Conservation (phyloP, 2,797 vertebrate species). For the Hippocampus kuda region DNA sequence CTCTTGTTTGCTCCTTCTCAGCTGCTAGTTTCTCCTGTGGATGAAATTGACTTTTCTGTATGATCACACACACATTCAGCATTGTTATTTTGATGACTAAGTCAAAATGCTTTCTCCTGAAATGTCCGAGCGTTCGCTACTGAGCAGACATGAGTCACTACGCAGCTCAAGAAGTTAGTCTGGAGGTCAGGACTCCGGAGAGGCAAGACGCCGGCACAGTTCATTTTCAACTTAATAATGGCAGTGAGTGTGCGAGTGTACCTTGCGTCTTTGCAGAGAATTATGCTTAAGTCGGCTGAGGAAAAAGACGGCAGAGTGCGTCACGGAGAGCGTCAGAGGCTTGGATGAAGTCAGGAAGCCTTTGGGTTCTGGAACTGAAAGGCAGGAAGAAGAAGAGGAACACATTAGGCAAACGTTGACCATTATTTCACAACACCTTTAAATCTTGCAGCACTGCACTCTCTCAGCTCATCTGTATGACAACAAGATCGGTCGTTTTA, state of each 20-base stretch:
- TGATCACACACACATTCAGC: conserved; percentile 13
- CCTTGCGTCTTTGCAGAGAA: conserved; percentile 70
- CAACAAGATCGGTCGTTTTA: too few relatives aligned
- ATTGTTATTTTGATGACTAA: not conserved
- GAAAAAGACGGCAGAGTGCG: conserved; percentile 76
- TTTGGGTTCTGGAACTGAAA: conserved; percentile 48
- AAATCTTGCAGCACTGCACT: conserved; percentile 12
- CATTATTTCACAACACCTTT: conserved; percentile 17
- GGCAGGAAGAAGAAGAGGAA: conserved; percentile 4
- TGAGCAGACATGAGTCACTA: conserved; percentile 14
- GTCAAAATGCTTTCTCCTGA: not conserved
- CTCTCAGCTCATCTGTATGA: too few relatives aligned
- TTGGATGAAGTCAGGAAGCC: conserved; percentile 40
- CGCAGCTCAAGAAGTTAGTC: not conserved
- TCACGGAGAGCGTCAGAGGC: conserved; percentile 44
- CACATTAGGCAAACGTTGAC: not conserved
- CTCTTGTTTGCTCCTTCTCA: conserved; percentile 33
- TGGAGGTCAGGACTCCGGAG: conserved; percentile 6
- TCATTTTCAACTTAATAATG: not conserved
- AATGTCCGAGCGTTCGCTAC: not conserved
- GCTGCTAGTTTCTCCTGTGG: conserved; percentile 55
- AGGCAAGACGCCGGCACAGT: conserved; percentile 9
- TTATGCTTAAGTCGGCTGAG: conserved; percentile 83
- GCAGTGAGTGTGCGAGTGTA: conserved; percentile 22
- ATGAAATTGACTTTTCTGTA: conserved; percentile 17